phyloP scores from a whole-genome alignment of 1,140 invertebrate species.

The Metaphire vulgaris region DNA sequence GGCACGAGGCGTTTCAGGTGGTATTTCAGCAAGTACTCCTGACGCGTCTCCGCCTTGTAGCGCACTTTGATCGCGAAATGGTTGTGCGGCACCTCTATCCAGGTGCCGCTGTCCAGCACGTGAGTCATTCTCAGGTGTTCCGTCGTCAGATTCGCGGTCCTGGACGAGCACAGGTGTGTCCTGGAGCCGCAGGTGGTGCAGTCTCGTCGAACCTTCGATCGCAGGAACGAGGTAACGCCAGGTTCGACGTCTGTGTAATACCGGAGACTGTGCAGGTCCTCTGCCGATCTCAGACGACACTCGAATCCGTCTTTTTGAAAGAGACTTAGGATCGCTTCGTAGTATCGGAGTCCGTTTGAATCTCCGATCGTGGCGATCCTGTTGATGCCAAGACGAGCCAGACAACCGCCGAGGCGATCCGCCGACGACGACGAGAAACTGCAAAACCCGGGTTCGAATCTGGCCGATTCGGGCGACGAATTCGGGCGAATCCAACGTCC shows the following conservation, averaged over 20 bases:
- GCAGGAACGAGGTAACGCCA: neutral
- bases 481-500: neutral
- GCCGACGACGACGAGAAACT: neutral
- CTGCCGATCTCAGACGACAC: neutral
- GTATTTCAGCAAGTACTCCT: neutral
- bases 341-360: neutral
- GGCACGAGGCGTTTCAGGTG: neutral
- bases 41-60: neutral
- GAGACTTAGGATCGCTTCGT: neutral
- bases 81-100: neutral
- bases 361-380: neutral
- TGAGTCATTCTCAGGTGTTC: neutral
- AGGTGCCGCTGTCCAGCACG: neutral
- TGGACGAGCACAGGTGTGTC: neutral
- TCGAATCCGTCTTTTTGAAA: neutral
- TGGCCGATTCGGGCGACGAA: neutral
- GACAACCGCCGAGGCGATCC: neutral
- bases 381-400: neutral
- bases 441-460: neutral
- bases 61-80: neutral
- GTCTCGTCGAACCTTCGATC: neutral
- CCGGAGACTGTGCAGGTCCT: neutral
- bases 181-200: neutral
- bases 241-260: neutral
- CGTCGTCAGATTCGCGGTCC: neutral